phyloP scores from a whole-genome alignment of 2,888 invertebrate species.

The Notodonta ziczac region DNA sequence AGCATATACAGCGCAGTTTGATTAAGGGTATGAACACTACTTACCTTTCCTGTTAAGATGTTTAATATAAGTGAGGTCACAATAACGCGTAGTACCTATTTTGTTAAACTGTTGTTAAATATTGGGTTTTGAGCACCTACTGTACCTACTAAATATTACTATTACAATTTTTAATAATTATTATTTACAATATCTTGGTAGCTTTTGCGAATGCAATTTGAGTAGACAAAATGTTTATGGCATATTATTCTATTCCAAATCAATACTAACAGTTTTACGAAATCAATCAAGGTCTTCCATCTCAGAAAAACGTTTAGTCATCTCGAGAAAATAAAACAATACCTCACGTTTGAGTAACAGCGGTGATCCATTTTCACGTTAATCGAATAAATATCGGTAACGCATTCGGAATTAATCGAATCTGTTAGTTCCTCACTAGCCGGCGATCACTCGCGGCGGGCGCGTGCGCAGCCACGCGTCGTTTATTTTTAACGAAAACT shows the following conservation, averaged over 20 bases:
- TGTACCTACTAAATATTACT: no score
- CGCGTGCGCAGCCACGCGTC: slow-evolving; percentile 55
- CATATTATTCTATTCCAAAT: not conserved
- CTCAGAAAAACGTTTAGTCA: not conserved
- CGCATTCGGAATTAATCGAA: slow-evolving; percentile 6
- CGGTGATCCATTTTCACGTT: slow-evolving; percentile 11
- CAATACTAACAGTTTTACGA: not conserved
- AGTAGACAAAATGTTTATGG: not conserved
- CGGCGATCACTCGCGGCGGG: slow-evolving; percentile 29
- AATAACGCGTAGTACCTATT: no score
- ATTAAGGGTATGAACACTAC: no score
- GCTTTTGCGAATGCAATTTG: no score
- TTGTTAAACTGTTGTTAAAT: no score
- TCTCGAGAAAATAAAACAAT: not conserved
- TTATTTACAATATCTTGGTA: no score
- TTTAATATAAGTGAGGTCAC: no score
- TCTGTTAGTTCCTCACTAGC: slow-evolving; percentile 23
- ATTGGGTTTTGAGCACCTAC: no score
- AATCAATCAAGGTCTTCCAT: not conserved
- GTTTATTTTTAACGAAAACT: slow-evolving; percentile 56
- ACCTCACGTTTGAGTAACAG: slow-evolving; percentile 3
- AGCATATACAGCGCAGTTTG: no score
- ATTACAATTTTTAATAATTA: no score
- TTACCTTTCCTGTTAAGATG: no score
- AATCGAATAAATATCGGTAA: slow-evolving; percentile 22